Percentiles rank a stretch among this genome's conserved stretches.
Conservation (phyloP, 2,888 invertebrate genomes). For the Xestia c-nigrum region DNA sequence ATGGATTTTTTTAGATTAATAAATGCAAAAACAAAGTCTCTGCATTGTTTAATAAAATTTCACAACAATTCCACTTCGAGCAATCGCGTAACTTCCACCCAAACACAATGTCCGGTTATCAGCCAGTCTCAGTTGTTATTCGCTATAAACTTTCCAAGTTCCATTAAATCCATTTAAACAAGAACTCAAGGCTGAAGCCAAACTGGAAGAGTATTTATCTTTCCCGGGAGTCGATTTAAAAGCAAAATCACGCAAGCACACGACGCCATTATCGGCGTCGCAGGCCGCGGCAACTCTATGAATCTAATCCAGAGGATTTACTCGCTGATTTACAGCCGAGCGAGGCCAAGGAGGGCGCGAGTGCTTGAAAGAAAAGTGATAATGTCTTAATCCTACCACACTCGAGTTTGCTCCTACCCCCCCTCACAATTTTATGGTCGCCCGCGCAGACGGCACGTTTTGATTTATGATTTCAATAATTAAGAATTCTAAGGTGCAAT, state of each 20-base stretch:
- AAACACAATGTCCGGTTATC: slow-evolving; percentile 82
- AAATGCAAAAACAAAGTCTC: not conserved
- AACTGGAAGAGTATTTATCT: slow-evolving; percentile 89
- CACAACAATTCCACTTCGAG: slow-evolving; percentile 10
- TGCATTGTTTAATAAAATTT: not conserved
- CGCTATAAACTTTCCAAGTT: slow-evolving; percentile 82
- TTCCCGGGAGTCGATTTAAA: slow-evolving; percentile 88
- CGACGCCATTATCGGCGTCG: slow-evolving; percentile 88
- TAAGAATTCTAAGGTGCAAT: slow-evolving; percentile 91
- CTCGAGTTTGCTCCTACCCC: slow-evolving; percentile 81
- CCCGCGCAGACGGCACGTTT: slow-evolving; percentile 89
- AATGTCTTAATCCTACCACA: slow-evolving; percentile 92
- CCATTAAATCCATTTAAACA: slow-evolving; percentile 84
- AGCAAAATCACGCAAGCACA: slow-evolving; percentile 90
- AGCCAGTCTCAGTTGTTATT: slow-evolving; percentile 82
- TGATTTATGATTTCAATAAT: slow-evolving; percentile 91
- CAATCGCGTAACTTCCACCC: slow-evolving; percentile 27
- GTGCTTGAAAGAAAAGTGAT: slow-evolving; percentile 92
- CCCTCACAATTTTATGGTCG: slow-evolving; percentile 87
- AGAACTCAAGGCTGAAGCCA: slow-evolving; percentile 80
- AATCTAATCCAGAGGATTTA: slow-evolving; percentile 91
- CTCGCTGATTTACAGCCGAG: slow-evolving; percentile 90
- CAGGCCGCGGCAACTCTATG: slow-evolving; percentile 90
- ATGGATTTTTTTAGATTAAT: not conserved
- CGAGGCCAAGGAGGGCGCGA: slow-evolving; percentile 85